Conservation (phyloP, 2,113 vertebrate genomes). For the Phalacrocorax pelagicus region DNA sequence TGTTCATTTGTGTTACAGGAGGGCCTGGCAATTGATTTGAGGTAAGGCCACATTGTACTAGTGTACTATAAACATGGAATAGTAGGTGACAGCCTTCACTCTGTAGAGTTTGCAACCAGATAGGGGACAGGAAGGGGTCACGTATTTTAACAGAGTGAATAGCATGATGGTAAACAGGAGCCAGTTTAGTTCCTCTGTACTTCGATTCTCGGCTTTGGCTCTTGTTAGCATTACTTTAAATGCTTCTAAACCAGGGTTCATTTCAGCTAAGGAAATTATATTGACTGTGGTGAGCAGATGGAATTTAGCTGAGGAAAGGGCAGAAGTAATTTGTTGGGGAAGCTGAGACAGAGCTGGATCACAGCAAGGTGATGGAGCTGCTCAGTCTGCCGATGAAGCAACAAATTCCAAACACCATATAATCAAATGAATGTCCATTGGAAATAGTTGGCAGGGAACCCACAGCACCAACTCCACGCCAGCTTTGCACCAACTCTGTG, state of each 20-base stretch:
- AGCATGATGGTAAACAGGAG: neutral
- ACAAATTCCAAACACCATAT: neutral
- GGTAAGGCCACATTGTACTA: neutral
- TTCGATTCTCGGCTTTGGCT: neutral
- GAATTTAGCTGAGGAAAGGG: neutral
- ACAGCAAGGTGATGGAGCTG: neutral
- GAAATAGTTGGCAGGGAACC: neutral
- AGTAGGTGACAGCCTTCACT: neutral
- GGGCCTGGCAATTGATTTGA: neutral
- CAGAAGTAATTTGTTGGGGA: neutral
- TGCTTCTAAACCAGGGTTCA: neutral
- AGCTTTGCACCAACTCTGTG: neutral
- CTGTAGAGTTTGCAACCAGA: neutral
- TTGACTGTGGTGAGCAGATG: neutral
- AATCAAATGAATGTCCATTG: neutral
- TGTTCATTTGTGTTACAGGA: slow-evolving; percentile 8
- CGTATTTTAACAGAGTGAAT: neutral
- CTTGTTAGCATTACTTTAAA: neutral
- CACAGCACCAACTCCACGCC: neutral
- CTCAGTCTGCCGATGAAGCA: neutral
- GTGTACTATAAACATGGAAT: neutral
- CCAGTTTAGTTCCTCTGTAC: neutral
- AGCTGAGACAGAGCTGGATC: neutral
- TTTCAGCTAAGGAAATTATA: neutral
- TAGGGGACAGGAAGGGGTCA: neutral